Evolutionary conservation across 2,113 vertebrate genomes (phyloP).

Genomic region (Syngnathus typhle): DNA sequence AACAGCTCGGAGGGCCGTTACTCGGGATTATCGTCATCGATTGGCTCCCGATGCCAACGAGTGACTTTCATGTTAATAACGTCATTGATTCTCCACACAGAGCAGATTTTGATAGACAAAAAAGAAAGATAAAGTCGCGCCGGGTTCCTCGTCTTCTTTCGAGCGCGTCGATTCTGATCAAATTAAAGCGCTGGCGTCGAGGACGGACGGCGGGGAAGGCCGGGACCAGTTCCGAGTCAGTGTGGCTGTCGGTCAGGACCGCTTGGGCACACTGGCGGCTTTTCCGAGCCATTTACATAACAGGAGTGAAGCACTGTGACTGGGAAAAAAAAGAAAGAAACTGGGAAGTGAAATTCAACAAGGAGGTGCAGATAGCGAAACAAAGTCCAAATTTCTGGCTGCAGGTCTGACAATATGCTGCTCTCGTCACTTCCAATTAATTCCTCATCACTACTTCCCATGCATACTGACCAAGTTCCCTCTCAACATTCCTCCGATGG

Average conservation of each 20-base stretch:
- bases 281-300: conserved; percentile 49
- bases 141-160: conserved; percentile 36
- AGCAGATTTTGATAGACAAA: conserved; percentile 49
- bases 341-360: not conserved
- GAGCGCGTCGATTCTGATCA: conserved; percentile 38
- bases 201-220: conserved; percentile 17
- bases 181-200: conserved; percentile 26
- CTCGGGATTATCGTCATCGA: conserved; percentile 55
- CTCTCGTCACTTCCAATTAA: not conserved
- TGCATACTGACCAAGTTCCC: not conserved
- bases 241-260: conserved; percentile 53
- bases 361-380: not conserved
- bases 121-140: not conserved
- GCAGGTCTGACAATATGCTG: not conserved
- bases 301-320: conserved; percentile 13
- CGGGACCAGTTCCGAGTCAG: conserved; percentile 40
- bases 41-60: conserved; percentile 36
- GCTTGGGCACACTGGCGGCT: conserved; percentile 56
- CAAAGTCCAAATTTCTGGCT: not conserved
- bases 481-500: not conserved
- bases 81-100: conserved; percentile 40
- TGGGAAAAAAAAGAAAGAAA: not conserved
- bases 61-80: conserved; percentile 44
- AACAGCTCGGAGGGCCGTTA: conserved; percentile 37
- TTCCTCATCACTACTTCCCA: conserved; percentile 1